Conservation (phyloP, 2,797 vertebrate species). For the Platalea minor region DNA sequence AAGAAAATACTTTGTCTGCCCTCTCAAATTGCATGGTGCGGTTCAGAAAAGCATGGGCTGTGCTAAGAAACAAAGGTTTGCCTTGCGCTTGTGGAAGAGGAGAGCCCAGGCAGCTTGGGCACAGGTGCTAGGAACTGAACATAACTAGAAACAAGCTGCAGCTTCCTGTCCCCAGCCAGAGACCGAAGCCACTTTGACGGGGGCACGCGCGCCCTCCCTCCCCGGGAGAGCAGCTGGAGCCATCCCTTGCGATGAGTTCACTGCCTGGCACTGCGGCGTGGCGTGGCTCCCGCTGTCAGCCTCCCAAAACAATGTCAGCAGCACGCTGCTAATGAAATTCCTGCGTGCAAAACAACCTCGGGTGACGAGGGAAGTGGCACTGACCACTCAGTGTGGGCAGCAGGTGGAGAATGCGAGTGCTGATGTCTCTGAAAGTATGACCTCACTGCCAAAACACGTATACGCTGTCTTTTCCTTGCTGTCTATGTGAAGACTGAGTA, state of each 20-base stretch:
- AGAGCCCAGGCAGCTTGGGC: neutral
- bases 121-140: neutral
- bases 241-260: neutral
- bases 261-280: neutral
- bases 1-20: neutral
- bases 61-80: neutral
- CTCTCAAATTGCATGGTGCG: fast-evolving
- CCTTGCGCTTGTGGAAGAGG: neutral
- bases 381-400: neutral
- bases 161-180: neutral
- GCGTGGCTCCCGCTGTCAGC: neutral
- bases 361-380: neutral
- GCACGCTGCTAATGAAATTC: neutral
- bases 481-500: neutral
- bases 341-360: neutral
- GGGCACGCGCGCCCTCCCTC: fast-evolving
- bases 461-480: neutral
- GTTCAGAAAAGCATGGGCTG: neutral
- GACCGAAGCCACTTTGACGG: neutral
- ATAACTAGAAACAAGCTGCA: neutral
- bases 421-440: neutral
- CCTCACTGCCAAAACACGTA: neutral
- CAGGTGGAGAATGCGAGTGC: neutral
- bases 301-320: neutral
- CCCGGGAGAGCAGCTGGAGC: neutral